These are phyloP conservation scores for Triplophysa rosa DNA, from an alignment of 2,113 vertebrate species.

Conservation along the genomic window DNA sequence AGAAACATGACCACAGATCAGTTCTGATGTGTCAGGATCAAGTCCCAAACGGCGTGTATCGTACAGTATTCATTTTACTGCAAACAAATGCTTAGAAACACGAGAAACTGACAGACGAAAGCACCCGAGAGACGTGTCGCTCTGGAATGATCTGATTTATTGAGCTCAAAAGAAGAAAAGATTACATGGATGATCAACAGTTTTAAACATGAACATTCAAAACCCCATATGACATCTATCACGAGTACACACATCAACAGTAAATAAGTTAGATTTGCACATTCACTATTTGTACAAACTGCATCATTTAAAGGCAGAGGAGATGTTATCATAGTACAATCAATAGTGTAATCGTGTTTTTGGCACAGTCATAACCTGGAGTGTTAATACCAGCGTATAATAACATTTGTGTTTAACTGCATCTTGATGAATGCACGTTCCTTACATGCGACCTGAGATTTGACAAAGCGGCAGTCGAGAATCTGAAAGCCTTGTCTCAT, in stretches of 20 bases:
- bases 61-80: background rate
- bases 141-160: constrained; percentile 69
- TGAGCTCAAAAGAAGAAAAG: constrained; percentile 55
- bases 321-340: background rate
- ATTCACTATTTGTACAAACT: constrained; percentile 58
- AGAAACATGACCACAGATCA: background rate
- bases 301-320: constrained; percentile 41
- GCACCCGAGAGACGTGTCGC: constrained; percentile 6
- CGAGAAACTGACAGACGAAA: constrained; percentile 27
- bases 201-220: constrained; percentile 49
- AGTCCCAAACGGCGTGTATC: background rate
- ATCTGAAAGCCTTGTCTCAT: background rate
- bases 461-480: background rate
- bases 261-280: constrained; percentile 38
- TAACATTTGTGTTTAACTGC: background rate
- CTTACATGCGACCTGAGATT: constrained; percentile 62
- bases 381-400: constrained; percentile 7
- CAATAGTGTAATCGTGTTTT: constrained; percentile 18
- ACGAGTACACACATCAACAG: constrained; percentile 34
- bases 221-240: constrained; percentile 46
- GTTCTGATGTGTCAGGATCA: background rate
- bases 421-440: background rate
- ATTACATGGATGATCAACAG: constrained; percentile 53
- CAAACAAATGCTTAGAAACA: constrained; percentile 30
- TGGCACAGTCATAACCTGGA: constrained; percentile 22